phyloP scores from a whole-genome alignment of 2,797 vertebrate species.

The Gastrophryne carolinensis region DNA sequence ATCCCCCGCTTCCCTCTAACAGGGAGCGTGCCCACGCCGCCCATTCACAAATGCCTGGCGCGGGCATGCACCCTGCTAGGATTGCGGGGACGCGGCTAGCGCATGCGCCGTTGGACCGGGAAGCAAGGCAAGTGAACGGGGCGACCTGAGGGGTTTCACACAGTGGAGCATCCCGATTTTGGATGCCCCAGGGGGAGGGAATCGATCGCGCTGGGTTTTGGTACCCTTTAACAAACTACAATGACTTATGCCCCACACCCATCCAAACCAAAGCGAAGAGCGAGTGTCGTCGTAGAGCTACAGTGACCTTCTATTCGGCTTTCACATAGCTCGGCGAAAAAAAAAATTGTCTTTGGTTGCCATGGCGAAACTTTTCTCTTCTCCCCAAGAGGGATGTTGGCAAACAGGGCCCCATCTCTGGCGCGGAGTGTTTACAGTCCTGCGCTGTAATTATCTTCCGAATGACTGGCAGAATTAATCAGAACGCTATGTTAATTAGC shows the following conservation, averaged over 20 bases:
- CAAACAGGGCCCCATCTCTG: conserved; percentile 78
- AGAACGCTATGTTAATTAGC: conserved; percentile 97
- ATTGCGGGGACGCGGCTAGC: too few species aligned
- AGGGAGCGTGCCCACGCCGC: too few species aligned
- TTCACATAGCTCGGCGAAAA: too few species aligned
- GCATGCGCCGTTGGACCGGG: too few species aligned
- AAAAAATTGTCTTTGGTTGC: conserved; percentile 74
- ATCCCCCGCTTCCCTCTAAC: too few species aligned
- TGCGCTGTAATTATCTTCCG: conserved; percentile 77
- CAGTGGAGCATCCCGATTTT: too few species aligned
- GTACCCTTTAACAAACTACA: conserved; percentile 60
- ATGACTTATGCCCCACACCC: conserved; percentile 60
- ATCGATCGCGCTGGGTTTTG: too few species aligned
- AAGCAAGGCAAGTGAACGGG: too few species aligned
- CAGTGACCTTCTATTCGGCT: conserved; percentile 72
- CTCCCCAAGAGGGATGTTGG: conserved; percentile 77
- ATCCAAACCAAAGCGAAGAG: conserved; percentile 54
- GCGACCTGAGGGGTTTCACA: too few species aligned
- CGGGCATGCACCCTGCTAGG: too few species aligned
- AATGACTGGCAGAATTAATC: conserved; percentile 89
- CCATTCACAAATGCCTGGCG: too few species aligned
- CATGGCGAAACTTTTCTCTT: conserved; percentile 74
- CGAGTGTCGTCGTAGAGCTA: conserved; percentile 54
- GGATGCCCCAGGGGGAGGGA: too few species aligned
- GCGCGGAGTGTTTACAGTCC: conserved; percentile 77